Base-by-base conservation (phyloP, 1,140 invertebrate genomes). In the Tribolium madens region DNA sequence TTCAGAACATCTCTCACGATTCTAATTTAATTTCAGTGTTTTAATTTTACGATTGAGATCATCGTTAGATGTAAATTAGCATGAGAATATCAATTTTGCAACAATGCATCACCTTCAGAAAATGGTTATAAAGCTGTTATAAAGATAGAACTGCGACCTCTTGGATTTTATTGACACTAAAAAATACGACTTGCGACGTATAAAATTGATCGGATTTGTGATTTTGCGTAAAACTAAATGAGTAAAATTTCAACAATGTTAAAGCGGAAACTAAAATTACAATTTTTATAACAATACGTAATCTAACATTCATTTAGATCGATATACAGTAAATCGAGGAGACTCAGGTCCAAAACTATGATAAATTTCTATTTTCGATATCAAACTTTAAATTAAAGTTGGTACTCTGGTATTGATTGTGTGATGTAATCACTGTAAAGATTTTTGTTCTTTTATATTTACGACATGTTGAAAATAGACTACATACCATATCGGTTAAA, bases 401-500 rank as follows among this genome's bases (percentile, higher is more conserved):
- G 6, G 3, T 26, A 26, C 6, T 26, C 6, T 3, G 21, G 21
- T 26, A 26, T 26, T 26, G 21, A 26, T 26, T 26, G 21, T 26
- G 21, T 26, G 21, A 5, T 26, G 21, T 26, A 26, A 26, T 3
- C 21, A 26, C 21, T 26, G 9, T 42, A 10, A 31, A 42, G 9
- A 42, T 42, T 42, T 42, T 42, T 3, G 36, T 42, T 42, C 9
- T 42, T 31, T 3, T 31, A 2, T 42, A 42, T 42, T 42, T 42
- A 42, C 36, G 36, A 42, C 36, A 42, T 42, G n/a, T 42, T 42
- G 36, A n/a, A 42, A 60, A 18, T 18, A 53, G 18, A 9, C 50
- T 53, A 53, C 7, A 53, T 60, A 60, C 53, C 53, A 18, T 18
- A 60, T 60, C 17, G 14, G 26, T 60, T 60, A 13, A 53, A 60